phyloP scores from a whole-genome alignment of 1,140 invertebrate genomes.

The Platyscapa corneri region DNA sequence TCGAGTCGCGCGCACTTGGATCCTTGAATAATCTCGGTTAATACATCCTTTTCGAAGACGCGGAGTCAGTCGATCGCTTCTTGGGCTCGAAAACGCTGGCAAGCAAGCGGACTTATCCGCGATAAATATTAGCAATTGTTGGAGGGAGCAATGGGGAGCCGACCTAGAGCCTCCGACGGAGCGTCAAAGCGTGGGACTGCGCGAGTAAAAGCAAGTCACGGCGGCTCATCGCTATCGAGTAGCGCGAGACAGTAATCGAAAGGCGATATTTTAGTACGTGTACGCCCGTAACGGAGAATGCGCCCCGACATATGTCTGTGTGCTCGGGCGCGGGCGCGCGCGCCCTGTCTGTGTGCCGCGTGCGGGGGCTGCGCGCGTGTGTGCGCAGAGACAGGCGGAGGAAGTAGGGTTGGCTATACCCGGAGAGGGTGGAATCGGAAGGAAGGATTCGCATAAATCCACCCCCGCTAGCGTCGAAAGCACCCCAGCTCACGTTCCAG shows the following conservation, averaged over 20 bases:
- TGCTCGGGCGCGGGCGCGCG: neutral
- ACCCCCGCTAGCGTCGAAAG: constrained; percentile 56
- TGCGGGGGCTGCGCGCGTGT: neutral
- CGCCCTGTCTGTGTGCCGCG: neutral
- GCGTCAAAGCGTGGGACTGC: neutral
- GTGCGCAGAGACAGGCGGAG: constrained; percentile 8
- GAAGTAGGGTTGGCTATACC: constrained; percentile 59
- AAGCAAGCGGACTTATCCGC: neutral
- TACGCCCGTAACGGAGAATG: neutral
- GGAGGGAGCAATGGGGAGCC: neutral
- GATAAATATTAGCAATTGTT: neutral
- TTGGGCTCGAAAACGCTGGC: too few species aligned
- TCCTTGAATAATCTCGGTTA: too few species aligned
- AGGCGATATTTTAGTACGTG: neutral
- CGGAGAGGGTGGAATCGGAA: constrained; percentile 61
- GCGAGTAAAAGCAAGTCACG: neutral
- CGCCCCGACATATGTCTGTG: neutral
- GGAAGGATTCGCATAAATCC: constrained; percentile 72
- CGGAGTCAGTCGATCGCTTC: too few species aligned
- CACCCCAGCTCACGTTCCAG: constrained; percentile 60
- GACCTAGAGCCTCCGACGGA: neutral
- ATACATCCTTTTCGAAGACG: too few species aligned
- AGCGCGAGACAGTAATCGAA: neutral
- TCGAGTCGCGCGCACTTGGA: too few species aligned
- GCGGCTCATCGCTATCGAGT: constrained; percentile 12